These are phyloP conservation scores for Anthoscopus minutus DNA, from an alignment of 2,113 vertebrate genomes.

Conservation along the genomic window DNA sequence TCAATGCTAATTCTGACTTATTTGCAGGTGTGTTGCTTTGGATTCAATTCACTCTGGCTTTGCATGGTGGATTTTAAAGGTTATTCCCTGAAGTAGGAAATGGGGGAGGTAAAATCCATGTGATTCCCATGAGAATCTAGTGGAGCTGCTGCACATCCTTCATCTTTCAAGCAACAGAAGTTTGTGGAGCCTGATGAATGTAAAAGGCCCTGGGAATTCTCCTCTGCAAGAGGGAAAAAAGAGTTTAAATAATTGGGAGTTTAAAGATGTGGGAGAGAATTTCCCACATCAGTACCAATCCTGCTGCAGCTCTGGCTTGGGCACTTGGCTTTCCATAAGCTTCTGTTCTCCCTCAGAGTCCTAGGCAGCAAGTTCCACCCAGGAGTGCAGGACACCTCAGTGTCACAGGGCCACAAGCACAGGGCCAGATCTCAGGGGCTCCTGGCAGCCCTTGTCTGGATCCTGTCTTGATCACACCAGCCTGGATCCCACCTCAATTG, in stretches of 20 bases:
- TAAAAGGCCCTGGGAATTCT: background rate
- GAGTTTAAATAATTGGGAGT: background rate
- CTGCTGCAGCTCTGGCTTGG: background rate
- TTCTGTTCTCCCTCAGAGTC: background rate
- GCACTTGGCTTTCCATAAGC: background rate
- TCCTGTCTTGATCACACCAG: background rate
- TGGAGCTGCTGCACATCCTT: background rate
- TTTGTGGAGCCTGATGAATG: background rate
- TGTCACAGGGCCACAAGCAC: background rate
- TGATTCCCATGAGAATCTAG: background rate
- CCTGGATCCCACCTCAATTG: background rate
- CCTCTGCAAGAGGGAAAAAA: background rate
- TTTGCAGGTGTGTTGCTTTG: background rate
- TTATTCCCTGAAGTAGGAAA: background rate
- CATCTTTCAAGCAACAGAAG: background rate
- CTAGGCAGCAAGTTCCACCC: background rate
- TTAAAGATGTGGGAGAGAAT: no score
- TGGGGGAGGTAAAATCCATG: background rate
- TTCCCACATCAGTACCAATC: background rate
- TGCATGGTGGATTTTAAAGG: background rate
- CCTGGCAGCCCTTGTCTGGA: background rate
- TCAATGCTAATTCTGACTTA: fast-evolving
- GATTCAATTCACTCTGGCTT: background rate
- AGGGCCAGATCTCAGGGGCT: background rate
- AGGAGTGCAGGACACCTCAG: background rate